Evolutionary conservation across 2,888 invertebrate species (phyloP).

Genomic region (Stenoptilia bipunctidactyla): DNA sequence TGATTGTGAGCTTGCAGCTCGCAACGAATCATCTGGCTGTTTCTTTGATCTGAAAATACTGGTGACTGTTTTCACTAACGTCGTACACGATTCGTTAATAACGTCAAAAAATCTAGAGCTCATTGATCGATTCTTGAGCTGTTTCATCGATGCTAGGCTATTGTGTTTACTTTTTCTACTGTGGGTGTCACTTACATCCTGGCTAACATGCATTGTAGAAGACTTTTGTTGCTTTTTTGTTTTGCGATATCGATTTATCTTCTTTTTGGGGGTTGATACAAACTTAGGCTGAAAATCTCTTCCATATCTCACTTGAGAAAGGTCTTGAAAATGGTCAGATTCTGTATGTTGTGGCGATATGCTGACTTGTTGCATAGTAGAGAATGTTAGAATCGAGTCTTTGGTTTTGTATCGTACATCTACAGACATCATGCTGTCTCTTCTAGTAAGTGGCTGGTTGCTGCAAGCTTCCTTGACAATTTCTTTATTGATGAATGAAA

Average conservation of each 20-base stretch:
- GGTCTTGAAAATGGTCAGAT: too few species aligned
- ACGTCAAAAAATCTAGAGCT: conserved; percentile 36
- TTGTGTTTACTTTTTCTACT: conserved; percentile 9
- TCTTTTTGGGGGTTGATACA: conserved; percentile 36
- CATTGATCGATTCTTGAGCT: conserved; percentile 26
- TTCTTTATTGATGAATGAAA: not conserved
- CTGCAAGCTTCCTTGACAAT: not conserved
- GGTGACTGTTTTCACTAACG: conserved; percentile 39
- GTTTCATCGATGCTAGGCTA: conserved; percentile 14
- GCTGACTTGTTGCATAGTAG: not conserved
- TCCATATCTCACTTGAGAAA: too few species aligned
- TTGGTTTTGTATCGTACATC: not conserved
- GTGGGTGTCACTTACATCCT: conserved; percentile 15
- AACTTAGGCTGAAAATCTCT: conserved; percentile 32
- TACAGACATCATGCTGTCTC: not conserved
- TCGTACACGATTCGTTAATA: conserved; percentile 47
- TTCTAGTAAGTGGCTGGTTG: not conserved
- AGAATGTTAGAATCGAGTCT: not conserved
- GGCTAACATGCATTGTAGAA: not conserved
- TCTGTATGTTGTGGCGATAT: not conserved
- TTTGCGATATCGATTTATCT: conserved; percentile 3
- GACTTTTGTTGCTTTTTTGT: conserved; percentile 3
- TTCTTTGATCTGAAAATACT: conserved; percentile 35
- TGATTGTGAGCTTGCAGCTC: conserved; percentile 6
- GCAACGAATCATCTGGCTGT: conserved; percentile 4